Percentiles rank a stretch among this genome's conserved stretches.
Evolutionary conservation across 2,113 vertebrate genomes (phyloP).

Genomic region (Limnothrissa miodon): DNA sequence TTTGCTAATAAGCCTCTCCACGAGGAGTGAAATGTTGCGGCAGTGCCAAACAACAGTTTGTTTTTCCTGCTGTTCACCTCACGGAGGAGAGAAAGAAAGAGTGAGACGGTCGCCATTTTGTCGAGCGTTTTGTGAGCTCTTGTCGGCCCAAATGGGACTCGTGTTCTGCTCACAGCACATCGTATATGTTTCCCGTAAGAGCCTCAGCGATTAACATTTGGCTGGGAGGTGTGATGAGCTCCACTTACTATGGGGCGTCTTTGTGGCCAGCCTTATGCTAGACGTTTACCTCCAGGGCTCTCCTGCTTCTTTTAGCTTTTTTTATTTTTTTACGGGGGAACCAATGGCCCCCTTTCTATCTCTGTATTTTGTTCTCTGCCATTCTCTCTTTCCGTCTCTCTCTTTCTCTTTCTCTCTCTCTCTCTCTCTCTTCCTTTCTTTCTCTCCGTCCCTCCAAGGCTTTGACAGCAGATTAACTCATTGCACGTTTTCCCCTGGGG

Average conservation of each 20-base stretch:
- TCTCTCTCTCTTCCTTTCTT: constrained; percentile 20
- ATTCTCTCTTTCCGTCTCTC: neutral
- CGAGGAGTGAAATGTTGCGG: neutral
- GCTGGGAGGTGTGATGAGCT: neutral
- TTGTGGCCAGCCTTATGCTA: neutral
- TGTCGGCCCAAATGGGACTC: neutral
- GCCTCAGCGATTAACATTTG: constrained; percentile 9
- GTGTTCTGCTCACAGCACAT: neutral
- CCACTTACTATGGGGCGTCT: neutral
- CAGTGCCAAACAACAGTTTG: constrained; percentile 3
- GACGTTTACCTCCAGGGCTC: constrained; percentile 1
- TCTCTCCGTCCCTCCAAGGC: constrained; percentile 51
- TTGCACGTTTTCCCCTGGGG: constrained; percentile 24
- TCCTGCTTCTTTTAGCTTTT: neutral
- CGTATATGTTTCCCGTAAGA: constrained; percentile 5
- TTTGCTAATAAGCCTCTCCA: neutral
- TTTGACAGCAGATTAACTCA: constrained; percentile 45
- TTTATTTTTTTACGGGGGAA: neutral
- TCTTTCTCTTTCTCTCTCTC: neutral
- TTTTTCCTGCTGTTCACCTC: neutral
- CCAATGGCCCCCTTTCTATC: neutral
- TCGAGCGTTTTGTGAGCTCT: neutral
- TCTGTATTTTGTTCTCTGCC: neutral
- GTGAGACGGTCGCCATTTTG: neutral
- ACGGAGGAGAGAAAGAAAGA: neutral